A percentile compares a stretch with the other conserved stretches of the same genome.
phyloP scores from a whole-genome alignment of 1,140 invertebrate genomes.

The Euwallacea similis region DNA sequence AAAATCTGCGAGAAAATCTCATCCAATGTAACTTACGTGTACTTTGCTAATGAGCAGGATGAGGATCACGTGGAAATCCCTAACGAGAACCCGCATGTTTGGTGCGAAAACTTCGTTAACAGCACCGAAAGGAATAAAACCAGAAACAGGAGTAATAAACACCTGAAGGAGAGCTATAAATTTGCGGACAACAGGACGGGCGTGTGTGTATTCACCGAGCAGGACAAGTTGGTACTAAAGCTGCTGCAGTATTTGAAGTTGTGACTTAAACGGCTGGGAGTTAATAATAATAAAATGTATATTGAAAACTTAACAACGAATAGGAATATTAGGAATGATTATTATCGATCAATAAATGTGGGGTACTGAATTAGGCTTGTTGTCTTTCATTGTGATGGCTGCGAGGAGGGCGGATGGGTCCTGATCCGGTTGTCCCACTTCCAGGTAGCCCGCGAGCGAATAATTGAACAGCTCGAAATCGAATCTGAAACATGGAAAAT shows the following conservation, averaged over 20 bases:
- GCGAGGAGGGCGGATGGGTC: constrained; percentile 48
- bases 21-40: constrained; percentile 22
- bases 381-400: constrained; percentile 50
- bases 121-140: not conserved
- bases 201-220: constrained; percentile 36
- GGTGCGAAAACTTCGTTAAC: constrained; percentile 22
- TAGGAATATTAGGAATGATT: constrained; percentile 11
- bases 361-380: constrained; percentile 31
- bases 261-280: no score
- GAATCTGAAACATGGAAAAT: constrained; percentile 60
- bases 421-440: constrained; percentile 59
- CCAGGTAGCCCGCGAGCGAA: constrained; percentile 71
- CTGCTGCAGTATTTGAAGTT: constrained; percentile 28
- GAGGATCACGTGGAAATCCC: constrained; percentile 33
- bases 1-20: constrained; percentile 31
- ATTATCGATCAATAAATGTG: constrained; percentile 29
- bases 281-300: constrained; percentile 7
- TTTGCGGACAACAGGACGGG: constrained; percentile 29
- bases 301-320: constrained; percentile 31
- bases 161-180: constrained; percentile 9
- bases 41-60: constrained; percentile 28
- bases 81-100: constrained; percentile 25
- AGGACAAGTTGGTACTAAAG: constrained; percentile 27
- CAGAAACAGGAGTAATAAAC: not conserved
- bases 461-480: constrained; percentile 87